phyloP scores from a whole-genome alignment of 2,797 vertebrate genomes.

The Fistularia commersonii region DNA sequence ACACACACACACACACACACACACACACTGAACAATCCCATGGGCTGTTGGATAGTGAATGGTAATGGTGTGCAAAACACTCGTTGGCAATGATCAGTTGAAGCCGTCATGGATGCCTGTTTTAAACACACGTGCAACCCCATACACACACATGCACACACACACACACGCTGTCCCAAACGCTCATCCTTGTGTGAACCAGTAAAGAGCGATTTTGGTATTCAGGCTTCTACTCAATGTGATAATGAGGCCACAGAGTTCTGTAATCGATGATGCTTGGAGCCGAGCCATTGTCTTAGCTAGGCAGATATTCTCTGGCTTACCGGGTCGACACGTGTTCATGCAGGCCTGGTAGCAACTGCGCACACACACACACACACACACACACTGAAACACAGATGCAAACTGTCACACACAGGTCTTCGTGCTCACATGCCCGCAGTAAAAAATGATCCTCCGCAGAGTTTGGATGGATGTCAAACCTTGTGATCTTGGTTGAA shows the following conservation, averaged over 20 bases:
- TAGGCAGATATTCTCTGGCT: conserved; percentile 21
- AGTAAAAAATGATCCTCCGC: conserved; percentile 26
- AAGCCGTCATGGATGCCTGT: neutral
- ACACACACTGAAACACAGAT: neutral
- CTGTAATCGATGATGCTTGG: conserved; percentile 33
- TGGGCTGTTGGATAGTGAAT: conserved; percentile 9
- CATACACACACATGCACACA: neutral
- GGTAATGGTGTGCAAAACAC: conserved; percentile 8
- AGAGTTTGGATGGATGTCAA: conserved; percentile 30
- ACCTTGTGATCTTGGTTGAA: conserved; percentile 39
- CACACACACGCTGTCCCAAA: neutral
- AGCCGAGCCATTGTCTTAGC: conserved; percentile 23
- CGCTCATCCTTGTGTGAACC: neutral
- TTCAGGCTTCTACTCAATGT: conserved; percentile 10
- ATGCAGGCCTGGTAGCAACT: conserved; percentile 1
- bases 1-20: neutral
- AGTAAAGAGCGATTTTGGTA: neutral
- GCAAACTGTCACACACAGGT: neutral
- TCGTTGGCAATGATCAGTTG: conserved; percentile 1
- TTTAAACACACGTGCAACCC: neutral
- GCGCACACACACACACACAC: conserved; percentile 8
- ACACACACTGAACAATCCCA: neutral
- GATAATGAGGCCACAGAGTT: conserved; percentile 31
- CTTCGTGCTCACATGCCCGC: conserved; percentile 11
- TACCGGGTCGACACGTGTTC: conserved; percentile 17